Percentiles rank a stretch among this genome's conserved stretches.
Evolutionary conservation across 2,797 vertebrate species (phyloP).

Genomic region (Brachymystax lenok): DNA sequence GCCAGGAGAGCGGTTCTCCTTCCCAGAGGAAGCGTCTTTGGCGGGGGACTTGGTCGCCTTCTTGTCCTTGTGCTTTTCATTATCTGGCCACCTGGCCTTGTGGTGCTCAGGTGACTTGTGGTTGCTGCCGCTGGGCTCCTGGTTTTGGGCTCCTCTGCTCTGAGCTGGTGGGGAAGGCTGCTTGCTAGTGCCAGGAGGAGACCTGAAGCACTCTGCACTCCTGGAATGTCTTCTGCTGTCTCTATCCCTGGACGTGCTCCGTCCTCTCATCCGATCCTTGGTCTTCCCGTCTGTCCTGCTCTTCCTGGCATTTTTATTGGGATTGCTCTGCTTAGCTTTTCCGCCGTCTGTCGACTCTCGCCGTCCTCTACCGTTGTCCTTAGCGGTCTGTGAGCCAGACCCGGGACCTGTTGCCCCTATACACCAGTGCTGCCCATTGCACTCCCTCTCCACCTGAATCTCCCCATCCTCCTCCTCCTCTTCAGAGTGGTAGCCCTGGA

Average conservation of each 20-base stretch:
- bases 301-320: conserved; percentile 78
- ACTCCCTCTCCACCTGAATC: background rate
- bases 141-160: conserved; percentile 74
- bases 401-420: background rate
- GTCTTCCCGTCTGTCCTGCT: conserved; percentile 43
- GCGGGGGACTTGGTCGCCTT: conserved; percentile 81
- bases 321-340: conserved; percentile 73
- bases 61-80: conserved; percentile 80
- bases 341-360: conserved; percentile 61
- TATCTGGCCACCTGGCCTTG: conserved; percentile 79
- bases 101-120: conserved; percentile 78
- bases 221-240: conserved; percentile 79
- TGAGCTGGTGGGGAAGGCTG: conserved; percentile 60
- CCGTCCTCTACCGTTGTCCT: conserved; percentile 53
- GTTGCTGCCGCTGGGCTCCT: conserved; percentile 65
- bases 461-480: conserved; percentile 2
- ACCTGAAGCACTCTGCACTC: conserved; percentile 77
- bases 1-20: conserved; percentile 85
- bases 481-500: background rate
- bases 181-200: conserved; percentile 73
- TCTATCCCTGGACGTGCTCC: conserved; percentile 72
- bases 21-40: conserved; percentile 86
- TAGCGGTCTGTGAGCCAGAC: background rate
- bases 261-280: conserved; percentile 55
- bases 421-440: background rate